phyloP scores from a whole-genome alignment of 2,113 vertebrate genomes.

The Melozone crissalis region DNA sequence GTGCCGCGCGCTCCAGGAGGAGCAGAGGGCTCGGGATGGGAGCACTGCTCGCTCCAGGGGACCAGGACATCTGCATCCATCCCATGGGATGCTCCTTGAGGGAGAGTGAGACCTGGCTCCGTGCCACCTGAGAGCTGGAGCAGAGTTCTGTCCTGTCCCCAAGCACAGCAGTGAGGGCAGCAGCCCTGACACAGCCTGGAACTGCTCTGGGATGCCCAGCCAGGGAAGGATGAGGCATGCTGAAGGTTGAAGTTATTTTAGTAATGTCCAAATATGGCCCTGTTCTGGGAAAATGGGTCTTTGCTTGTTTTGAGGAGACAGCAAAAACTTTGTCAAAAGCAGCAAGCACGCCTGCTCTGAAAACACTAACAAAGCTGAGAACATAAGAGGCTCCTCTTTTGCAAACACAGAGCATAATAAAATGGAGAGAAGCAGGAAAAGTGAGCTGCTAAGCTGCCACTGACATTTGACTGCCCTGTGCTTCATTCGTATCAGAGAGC shows the following conservation, averaged over 20 bases:
- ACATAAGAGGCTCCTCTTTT: constrained; percentile 12
- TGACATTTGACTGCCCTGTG: constrained; percentile 72
- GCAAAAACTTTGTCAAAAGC: neutral
- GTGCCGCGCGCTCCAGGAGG: accelerated
- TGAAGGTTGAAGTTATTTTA: neutral
- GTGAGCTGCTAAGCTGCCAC: constrained; percentile 45
- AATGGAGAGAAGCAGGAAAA: constrained; percentile 14
- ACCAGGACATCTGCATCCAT: neutral
- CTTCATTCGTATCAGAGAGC: constrained; percentile 67
- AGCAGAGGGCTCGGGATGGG: neutral
- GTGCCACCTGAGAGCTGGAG: neutral
- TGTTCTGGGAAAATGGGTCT: neutral
- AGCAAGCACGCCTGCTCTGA: neutral
- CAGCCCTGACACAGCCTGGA: neutral
- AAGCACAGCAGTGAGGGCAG: neutral
- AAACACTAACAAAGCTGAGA: neutral
- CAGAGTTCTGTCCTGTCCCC: neutral
- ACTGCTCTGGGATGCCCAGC: neutral
- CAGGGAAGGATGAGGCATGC: neutral
- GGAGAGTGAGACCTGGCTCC: neutral
- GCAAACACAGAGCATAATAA: constrained; percentile 20
- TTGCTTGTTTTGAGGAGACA: neutral
- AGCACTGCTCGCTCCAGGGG: neutral
- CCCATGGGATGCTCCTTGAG: neutral
- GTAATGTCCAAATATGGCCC: neutral